Evolutionary conservation across 2,797 vertebrate genomes (phyloP).

Genomic region (Notoglanidium macrostoma): DNA sequence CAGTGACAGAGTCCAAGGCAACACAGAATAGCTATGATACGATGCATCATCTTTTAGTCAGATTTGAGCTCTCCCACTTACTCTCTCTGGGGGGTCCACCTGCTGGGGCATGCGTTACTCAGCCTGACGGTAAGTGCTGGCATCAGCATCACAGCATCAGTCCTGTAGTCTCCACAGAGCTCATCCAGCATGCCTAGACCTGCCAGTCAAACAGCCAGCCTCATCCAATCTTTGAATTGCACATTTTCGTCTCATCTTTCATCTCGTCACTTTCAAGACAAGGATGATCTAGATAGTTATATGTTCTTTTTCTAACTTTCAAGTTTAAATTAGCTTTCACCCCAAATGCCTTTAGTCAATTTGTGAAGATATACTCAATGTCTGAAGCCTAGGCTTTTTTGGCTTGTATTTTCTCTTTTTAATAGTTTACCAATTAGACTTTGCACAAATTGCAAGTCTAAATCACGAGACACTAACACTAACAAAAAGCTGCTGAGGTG

Average conservation of each 20-base stretch:
- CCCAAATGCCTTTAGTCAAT: neutral
- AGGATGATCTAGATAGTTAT: neutral
- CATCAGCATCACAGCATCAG: conserved; percentile 49
- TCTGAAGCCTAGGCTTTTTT: neutral
- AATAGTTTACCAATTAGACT: neutral
- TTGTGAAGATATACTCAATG: neutral
- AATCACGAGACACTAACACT: neutral
- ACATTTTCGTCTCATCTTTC: neutral
- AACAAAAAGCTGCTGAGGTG: neutral
- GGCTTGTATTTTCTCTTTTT: too few relatives aligned
- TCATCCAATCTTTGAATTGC: neutral
- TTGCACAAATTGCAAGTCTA: neutral
- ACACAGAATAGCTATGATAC: neutral
- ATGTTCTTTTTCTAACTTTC: neutral
- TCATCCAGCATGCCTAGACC: conserved; percentile 35
- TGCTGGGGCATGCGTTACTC: conserved; percentile 47
- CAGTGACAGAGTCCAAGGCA: neutral
- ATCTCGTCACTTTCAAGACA: neutral
- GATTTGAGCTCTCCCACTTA: conserved; percentile 1
- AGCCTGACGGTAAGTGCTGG: conserved; percentile 41
- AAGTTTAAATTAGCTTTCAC: neutral
- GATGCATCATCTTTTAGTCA: conserved; percentile 23
- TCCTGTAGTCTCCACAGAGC: conserved; percentile 40
- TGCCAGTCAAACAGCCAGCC: conserved; percentile 32
- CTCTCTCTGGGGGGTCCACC: conserved; percentile 25